A percentile compares a stretch with the other conserved stretches of the same genome.
Evolutionary conservation across 2,888 invertebrate genomes (phyloP).

Genomic region (Andrena trimmerana): DNA sequence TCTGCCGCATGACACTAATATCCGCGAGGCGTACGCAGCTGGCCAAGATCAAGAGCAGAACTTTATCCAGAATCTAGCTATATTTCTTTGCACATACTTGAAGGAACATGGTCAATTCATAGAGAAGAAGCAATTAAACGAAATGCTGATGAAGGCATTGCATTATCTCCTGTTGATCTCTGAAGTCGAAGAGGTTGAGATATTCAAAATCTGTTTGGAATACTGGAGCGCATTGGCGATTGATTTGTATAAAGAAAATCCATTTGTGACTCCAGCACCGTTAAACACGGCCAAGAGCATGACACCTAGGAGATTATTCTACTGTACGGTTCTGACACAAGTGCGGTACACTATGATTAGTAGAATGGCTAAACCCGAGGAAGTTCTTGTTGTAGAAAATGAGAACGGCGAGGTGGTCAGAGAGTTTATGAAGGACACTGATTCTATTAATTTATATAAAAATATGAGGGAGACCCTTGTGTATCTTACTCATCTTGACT

Average conservation of each 20-base stretch:
- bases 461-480: conserved; percentile 99
- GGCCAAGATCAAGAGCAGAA: conserved; percentile 99
- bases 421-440: conserved; percentile 99
- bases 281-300: conserved; percentile 81
- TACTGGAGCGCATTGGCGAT: conserved; percentile 98
- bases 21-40: conserved; percentile 96
- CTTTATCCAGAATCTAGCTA: conserved; percentile 98
- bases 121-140: conserved; percentile 92
- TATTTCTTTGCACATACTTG: conserved; percentile 98
- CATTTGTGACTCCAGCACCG: conserved; percentile 87
- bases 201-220: conserved; percentile 99
- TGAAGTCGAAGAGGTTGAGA: conserved; percentile 99
- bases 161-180: conserved; percentile 96
- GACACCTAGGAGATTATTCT: conserved; percentile 89
- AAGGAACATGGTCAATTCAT: conserved; percentile 97
- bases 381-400: conserved; percentile 99
- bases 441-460: conserved; percentile 99
- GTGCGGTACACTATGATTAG: conserved; percentile 99
- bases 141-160: conserved; percentile 92
- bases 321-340: conserved; percentile 93
- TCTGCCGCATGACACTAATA: conserved; percentile 96
- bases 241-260: conserved; percentile 96
- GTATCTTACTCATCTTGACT: conserved; percentile 99
- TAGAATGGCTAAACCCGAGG: conserved; percentile 99
- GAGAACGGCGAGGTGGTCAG: conserved; percentile 99